Evolutionary conservation across 2,797 vertebrate genomes (phyloP), one percentile per base, ranked within the genome.

Genomic region (Taeniopygia guttata): DNA sequence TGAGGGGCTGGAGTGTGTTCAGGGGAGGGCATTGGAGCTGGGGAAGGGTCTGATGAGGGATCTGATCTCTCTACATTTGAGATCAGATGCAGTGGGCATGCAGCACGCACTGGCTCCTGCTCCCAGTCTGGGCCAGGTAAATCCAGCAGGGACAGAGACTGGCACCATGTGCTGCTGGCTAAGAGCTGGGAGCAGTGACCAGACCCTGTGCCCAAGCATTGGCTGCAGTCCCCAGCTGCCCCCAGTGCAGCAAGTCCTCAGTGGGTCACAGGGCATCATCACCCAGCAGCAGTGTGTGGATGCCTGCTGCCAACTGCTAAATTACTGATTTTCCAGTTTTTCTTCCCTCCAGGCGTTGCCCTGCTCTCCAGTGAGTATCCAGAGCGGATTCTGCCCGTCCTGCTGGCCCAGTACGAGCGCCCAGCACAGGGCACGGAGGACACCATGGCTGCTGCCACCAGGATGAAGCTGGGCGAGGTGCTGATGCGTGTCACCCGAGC

Each of bases 381-480:
- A 1, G 98, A 98, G 84, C 98, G 13, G 86, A 98, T 99, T 94
- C 97, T 99, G 90, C 97, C 98, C 3, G 82, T 97, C 52, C 98
- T 99, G 49, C 97, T 99, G 69, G 96, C 95, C 62, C 98, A 95
- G 84, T 99, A 99, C 40, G 96, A 97, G 27, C 69, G 63, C 6
- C 92, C 95, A 0, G 93, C 73, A 1, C 94, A 82, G 19, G 94
- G 88, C 45, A 83, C 13, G 0, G 73, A 93, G 73, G 96, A 97
- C 26, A 23, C 97, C 4, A 27, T 11, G 4, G 96, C 97, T 0
- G 72, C 98, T 9, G 97, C 99, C 95, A 99, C 97, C 80, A 98
- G 99, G 62, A 98, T 99, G 94, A 99, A 99, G 97, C 95, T 99
- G 46, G 99, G 99, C 11, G 99, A 99, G 92, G 98, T 98, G 55